Base-by-base conservation (phyloP, 2,888 invertebrate genomes). In the Nesidiocoris tenuis region DNA sequence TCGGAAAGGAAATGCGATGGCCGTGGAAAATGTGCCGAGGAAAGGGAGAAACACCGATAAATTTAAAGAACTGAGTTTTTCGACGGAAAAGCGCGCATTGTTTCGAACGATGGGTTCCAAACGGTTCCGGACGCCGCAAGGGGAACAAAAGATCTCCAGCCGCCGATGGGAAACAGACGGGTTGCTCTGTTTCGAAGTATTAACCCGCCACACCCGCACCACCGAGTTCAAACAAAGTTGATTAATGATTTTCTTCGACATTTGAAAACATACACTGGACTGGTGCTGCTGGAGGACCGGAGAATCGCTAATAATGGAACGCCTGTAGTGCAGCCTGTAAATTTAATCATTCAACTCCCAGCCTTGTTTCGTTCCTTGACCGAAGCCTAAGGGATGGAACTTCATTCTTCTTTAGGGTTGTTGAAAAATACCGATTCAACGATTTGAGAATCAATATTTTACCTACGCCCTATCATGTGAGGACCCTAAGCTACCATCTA, bases 51-150 rank as follows among this genome's bases (percentile, higher is more conserved):
- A 19, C 61, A 21, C 57, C 70, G 70, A 70, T 70, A 70, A 70
- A 70, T 70, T 70, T 70, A 61, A 70, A 70, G 70, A 70, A 70
- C 59, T 70, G 55, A 22, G 70, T 61, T 57, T 70, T 70, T 70
- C 18, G 24, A 59, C 17, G 59, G 39, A 9, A 70, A 70, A 70
- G 61, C 70, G 39, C 12, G 54, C 61, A 70, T 70, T 70, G 70
- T 70, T 57, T 19, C 23, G 24, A 39, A 39, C 39, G 39, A 39
- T 39, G 39, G 39, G 39, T 39, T 39, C 39, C 39, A 39, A 39
- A 39, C 39, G 39, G 39, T 39, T 39, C 39, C 39, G 39, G 39
- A 39, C 39, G 12, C 39, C 39, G 39, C 39, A 39, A 39, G 39
- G 39, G 39, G 39, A 39, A 39, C 39, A 39, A 39, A 39, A 39